These are phyloP conservation scores for Lucilia cuprina DNA, from an alignment of 1,140 invertebrate species.

Conservation along the genomic window DNA sequence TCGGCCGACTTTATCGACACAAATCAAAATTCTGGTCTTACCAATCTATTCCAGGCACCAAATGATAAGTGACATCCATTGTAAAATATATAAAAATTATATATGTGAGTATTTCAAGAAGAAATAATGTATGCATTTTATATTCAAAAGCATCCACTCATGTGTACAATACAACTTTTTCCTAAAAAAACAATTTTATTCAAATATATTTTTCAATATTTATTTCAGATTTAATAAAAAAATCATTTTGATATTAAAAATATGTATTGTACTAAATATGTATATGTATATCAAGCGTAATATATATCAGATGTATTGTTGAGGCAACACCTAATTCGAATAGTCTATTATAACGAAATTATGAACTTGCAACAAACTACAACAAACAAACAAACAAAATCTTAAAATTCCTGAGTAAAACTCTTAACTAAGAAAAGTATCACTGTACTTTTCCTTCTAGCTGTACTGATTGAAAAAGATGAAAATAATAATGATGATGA, in stretches of 20 bases:
- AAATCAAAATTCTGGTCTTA: slow-evolving; percentile 53
- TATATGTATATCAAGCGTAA: background rate
- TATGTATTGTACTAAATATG: slow-evolving; percentile 6
- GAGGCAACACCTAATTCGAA: background rate
- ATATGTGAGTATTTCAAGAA: background rate
- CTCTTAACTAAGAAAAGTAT: slow-evolving; percentile 1
- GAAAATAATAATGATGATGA: no score
- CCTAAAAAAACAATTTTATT: background rate
- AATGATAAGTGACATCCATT: slow-evolving; percentile 40
- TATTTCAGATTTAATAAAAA: background rate
- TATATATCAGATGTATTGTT: background rate
- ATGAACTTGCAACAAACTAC: background rate
- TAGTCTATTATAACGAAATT: background rate
- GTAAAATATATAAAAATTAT: background rate
- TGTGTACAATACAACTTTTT: no score
- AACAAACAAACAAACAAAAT: slow-evolving; percentile 7
- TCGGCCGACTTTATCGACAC: slow-evolving; percentile 52
- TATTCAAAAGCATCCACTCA: no score
- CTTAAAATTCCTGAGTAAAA: slow-evolving; percentile 7
- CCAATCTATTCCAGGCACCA: slow-evolving; percentile 45
- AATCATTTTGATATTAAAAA: background rate
- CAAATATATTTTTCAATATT: background rate
- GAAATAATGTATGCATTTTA: no score
- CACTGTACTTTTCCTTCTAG: background rate
- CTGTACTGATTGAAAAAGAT: background rate